Base-by-base conservation (phyloP, 2,113 vertebrate species). In the Hylia prasina region DNA sequence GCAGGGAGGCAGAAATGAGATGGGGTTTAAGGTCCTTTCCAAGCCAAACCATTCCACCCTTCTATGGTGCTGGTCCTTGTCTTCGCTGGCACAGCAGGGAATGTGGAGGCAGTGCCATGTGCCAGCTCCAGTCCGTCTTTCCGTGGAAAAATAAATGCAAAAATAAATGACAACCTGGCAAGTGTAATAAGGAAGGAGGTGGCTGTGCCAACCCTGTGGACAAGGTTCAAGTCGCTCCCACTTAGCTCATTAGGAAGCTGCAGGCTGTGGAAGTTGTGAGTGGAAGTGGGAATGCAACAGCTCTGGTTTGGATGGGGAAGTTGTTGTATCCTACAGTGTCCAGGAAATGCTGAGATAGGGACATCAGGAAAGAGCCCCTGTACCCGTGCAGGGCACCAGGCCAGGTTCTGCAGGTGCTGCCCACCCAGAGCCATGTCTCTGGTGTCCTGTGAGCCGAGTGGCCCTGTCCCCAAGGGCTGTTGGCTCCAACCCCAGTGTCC, bases 371-470 rank as follows among this genome's bases (percentile, higher is more conserved):
- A 69, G 31, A 79, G 21, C 39, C 31, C 18, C 58, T 33, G 44
- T 39, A 39, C 8, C 35, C 0, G 0, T 25, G 33, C 40, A 33
- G 9, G 23, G 44, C 50, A 42, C 22, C 64, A n/a, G 12, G 3
- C 0, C 42, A 42, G n/a, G 0, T 11, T 30, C 39, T 35, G 9
- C 25, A 9, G 51, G 27, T 20, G 63, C 51, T 57, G 40, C 37
- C 3, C 3, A 6, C 2, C 14, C 2, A 6, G 27, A 31, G 65
- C 18, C 0, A 0, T 1, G 40, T 12, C 28, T 24, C 40, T 1
- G 1, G 1, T 2, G 14, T 20, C 33, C 54, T 11, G 35, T 30
- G 33, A 70, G 14, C 11, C 1, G 50, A 53, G 28, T 17, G 30
- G 51, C 51, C 51, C 42, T 42, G 42, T 42, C 42, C 42, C 42